These are phyloP conservation scores for Nymphalis polychloros DNA, from an alignment of 2,888 invertebrate genomes.

Conservation along the genomic window DNA sequence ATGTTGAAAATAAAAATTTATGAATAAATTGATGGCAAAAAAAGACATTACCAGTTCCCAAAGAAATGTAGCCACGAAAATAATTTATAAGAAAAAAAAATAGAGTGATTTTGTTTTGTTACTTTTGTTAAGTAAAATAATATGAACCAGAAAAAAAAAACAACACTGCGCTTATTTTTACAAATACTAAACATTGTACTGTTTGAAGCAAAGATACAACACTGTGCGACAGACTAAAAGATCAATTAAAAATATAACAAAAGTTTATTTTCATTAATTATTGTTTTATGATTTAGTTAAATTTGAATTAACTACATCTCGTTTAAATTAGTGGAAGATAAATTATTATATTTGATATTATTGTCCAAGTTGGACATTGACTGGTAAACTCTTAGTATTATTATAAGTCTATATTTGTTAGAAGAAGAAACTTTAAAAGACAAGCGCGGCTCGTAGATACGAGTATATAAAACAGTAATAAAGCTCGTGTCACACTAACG, in stretches of 20 bases:
- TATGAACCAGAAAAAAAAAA: background rate
- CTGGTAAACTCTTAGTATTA: constrained; percentile 28
- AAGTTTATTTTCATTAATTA: background rate
- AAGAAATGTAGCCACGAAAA: too few relatives aligned
- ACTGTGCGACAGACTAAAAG: background rate
- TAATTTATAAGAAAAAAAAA: too few relatives aligned
- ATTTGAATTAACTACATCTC: background rate
- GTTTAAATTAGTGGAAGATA: background rate
- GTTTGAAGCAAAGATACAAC: constrained; percentile 8
- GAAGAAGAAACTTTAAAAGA: constrained; percentile 19
- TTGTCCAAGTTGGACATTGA: background rate
- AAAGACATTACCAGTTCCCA: too few relatives aligned
- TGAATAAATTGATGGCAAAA: too few relatives aligned
- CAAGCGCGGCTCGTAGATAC: constrained; percentile 8
- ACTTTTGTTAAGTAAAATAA: constrained; percentile 10
- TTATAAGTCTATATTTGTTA: constrained; percentile 26
- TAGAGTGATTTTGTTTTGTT: background rate
- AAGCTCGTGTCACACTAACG: constrained; percentile 4
- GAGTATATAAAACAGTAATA: background rate
- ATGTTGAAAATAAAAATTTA: too few relatives aligned
- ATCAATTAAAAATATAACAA: background rate
- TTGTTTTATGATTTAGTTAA: background rate
- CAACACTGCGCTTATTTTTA: background rate
- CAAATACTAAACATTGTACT: too few relatives aligned
- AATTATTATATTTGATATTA: background rate